Percentiles rank a stretch among this genome's conserved stretches.
Evolutionary conservation across 2,113 vertebrate species (phyloP).

Genomic region (Euleptes europaea): DNA sequence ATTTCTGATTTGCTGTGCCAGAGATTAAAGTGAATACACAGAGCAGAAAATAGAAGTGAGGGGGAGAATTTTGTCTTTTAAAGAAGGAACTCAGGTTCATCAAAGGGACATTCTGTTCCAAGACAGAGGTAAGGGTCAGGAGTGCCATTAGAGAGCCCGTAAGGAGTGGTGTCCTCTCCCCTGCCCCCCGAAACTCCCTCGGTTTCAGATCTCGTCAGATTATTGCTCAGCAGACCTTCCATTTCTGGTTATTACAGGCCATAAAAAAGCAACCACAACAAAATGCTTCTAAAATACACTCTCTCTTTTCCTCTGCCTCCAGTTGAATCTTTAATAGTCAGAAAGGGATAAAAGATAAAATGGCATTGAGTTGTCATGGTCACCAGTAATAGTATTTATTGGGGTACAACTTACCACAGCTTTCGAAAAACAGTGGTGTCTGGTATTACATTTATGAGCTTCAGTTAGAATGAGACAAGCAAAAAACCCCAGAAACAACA

Average conservation of each 20-base stretch:
- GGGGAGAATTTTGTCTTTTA: conserved; percentile 17
- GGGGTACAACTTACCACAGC: too few species aligned
- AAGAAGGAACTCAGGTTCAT: conserved; percentile 14
- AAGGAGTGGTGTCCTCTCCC: too few species aligned
- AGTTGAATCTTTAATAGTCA: neutral
- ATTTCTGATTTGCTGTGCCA: conserved; percentile 18
- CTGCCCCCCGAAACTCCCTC: neutral
- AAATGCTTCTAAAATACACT: neutral
- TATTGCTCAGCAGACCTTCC: neutral
- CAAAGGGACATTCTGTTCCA: conserved; percentile 2
- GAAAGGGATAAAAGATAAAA: too few species aligned
- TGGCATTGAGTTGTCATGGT: too few species aligned
- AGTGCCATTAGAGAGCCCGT: neutral
- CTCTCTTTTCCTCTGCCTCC: neutral
- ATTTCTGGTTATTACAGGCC: neutral
- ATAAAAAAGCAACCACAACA: neutral
- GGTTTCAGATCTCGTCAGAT: neutral
- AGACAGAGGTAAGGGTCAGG: neutral
- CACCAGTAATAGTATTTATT: too few species aligned
- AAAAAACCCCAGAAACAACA: too few species aligned
- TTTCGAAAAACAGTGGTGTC: too few species aligned
- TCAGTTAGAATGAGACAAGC: too few species aligned
- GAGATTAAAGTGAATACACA: conserved; percentile 33
- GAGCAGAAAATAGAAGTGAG: conserved; percentile 37
- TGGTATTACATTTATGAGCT: too few species aligned